Evolutionary conservation across 2,888 invertebrate genomes (phyloP).

Genomic region (Thymelicus acteon): DNA sequence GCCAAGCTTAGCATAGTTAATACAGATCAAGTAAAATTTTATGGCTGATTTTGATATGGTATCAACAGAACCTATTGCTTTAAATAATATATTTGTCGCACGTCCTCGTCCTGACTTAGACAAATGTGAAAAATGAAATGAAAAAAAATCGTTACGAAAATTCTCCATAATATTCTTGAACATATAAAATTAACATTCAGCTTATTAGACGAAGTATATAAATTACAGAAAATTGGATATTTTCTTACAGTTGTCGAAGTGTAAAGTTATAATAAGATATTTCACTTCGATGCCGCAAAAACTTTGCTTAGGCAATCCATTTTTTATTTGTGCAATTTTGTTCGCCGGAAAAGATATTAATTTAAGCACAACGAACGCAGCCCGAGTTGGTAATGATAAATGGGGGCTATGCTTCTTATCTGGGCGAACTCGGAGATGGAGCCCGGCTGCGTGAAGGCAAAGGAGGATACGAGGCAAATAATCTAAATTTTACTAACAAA

Average conservation of each 20-base stretch:
- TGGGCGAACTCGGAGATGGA: slow-evolving; percentile 59
- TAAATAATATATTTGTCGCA: too few relatives aligned
- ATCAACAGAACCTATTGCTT: too few relatives aligned
- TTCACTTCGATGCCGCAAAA: slow-evolving; percentile 33
- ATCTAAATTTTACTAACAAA: too few relatives aligned
- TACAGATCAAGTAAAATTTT: too few relatives aligned
- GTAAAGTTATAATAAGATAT: slow-evolving; percentile 26
- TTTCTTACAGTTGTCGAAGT: slow-evolving; percentile 27
- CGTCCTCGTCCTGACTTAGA: too few relatives aligned
- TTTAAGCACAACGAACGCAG: slow-evolving; percentile 53
- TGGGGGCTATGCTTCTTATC: slow-evolving; percentile 65
- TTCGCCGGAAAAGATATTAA: slow-evolving; percentile 47
- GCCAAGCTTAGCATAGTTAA: too few relatives aligned
- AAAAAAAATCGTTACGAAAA: too few relatives aligned
- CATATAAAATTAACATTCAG: too few relatives aligned
- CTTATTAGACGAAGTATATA: neutral
- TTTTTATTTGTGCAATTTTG: slow-evolving; percentile 37
- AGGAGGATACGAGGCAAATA: neutral
- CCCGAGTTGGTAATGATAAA: slow-evolving; percentile 73
- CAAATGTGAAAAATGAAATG: too few relatives aligned
- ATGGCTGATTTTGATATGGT: too few relatives aligned
- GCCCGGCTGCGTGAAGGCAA: slow-evolving; percentile 46
- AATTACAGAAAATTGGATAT: slow-evolving; percentile 14
- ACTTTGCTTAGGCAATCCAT: slow-evolving; percentile 36
- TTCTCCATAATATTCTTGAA: too few relatives aligned